Conservation (phyloP, 2,797 vertebrate genomes). For the Columba guinea region DNA sequence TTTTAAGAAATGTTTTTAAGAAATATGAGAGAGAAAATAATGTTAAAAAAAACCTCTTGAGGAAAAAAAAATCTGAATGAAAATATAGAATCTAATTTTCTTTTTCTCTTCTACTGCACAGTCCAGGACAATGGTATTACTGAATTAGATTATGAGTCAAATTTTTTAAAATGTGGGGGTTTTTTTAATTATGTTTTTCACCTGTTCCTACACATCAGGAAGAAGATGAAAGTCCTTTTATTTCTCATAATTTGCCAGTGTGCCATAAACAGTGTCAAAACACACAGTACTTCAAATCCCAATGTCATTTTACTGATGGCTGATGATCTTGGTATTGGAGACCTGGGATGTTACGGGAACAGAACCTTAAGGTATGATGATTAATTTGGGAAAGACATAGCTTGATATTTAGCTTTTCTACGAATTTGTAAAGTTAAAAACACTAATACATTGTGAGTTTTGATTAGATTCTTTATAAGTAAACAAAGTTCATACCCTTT, state of each 20-base stretch:
- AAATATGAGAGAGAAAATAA: background rate
- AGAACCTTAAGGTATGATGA: slow-evolving; percentile 84
- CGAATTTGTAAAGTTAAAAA: background rate
- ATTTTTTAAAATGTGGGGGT: background rate
- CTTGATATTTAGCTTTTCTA: background rate
- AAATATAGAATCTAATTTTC: background rate
- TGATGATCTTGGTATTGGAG: slow-evolving; percentile 93
- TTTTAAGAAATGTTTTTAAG: background rate
- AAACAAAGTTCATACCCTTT: background rate
- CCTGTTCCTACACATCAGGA: background rate
- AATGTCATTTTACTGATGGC: slow-evolving; percentile 89
- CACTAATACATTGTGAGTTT: background rate
- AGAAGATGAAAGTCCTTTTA: slow-evolving; percentile 66
- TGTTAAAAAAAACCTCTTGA: background rate
- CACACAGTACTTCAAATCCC: slow-evolving; percentile 52
- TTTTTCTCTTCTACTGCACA: background rate
- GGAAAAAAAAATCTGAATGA: background rate
- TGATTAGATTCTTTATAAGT: background rate
- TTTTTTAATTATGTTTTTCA: background rate
- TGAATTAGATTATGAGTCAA: background rate
- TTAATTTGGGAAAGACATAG: background rate
- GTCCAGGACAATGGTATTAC: background rate
- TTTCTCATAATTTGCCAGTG: slow-evolving; percentile 36
- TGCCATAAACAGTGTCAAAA: background rate
- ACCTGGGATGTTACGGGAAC: slow-evolving; percentile 92